phyloP scores from a whole-genome alignment of 2,113 vertebrate species.

The Synchiropus splendidus region DNA sequence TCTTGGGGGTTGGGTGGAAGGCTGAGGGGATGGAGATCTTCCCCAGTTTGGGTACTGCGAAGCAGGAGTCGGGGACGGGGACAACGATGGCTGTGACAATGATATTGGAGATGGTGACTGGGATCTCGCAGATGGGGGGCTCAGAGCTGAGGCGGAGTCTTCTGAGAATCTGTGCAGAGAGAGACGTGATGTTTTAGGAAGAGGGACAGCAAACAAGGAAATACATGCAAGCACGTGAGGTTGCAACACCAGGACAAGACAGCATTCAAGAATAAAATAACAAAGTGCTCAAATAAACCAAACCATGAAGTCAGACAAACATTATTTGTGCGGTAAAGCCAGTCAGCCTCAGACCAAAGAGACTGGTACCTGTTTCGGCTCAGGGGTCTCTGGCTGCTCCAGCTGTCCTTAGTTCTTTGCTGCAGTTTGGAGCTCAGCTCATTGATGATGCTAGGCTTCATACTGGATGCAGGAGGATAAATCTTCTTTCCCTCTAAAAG shows the following conservation, averaged over 20 bases:
- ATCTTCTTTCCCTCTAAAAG: constrained; percentile 66
- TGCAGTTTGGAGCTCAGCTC: constrained; percentile 89
- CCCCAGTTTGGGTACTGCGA: constrained; percentile 67
- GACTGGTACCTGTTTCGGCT: constrained; percentile 70
- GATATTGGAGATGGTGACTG: constrained; percentile 66
- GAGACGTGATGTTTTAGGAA: constrained; percentile 12
- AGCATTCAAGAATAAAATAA: no score
- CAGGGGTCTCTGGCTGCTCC: constrained; percentile 63
- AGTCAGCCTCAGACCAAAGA: background rate
- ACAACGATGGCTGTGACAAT: constrained; percentile 66
- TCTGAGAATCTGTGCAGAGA: constrained; percentile 73
- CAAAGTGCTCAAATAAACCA: no score
- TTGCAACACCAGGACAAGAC: no score
- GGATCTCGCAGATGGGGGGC: constrained; percentile 70
- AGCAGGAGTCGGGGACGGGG: constrained; percentile 55
- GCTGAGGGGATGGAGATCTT: constrained; percentile 71
- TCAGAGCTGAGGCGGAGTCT: constrained; percentile 73
- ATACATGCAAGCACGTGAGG: no score
- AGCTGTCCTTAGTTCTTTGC: constrained; percentile 72
- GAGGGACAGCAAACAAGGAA: no score
- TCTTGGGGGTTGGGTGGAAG: constrained; percentile 65
- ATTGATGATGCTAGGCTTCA: constrained; percentile 85
- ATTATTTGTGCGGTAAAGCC: no score
- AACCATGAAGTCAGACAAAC: constrained; percentile 7
- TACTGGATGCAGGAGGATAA: constrained; percentile 70